Evolutionary conservation across 2,888 invertebrate species (phyloP), one percentile per base, ranked within the genome.

Genomic region (Stegophylla sp.): DNA sequence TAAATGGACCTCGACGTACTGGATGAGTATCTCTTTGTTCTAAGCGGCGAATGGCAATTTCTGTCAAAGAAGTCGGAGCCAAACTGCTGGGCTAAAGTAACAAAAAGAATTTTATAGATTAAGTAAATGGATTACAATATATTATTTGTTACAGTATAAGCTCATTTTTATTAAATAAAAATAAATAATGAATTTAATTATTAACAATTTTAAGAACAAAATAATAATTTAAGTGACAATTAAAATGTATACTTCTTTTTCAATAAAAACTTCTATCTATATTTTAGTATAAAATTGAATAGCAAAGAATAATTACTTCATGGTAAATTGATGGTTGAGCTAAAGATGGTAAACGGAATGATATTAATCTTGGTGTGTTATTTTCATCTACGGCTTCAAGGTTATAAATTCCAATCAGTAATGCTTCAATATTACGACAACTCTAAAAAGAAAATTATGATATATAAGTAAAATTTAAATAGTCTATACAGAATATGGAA

Each of bases 321-420:
- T 97, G 97, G 87, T 95, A 97, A 85, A 97, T 93, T 63, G 97
- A 97, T 82, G 94, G 91, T 87, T 94, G 94, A 34, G 95, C 94
- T 85, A 97, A 88, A 43, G 95, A 94, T 74, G 97, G 97, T 86
- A 97, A 90, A 85, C 96, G 91, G 87, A 96, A 95, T 73, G 94
- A 93, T 82, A 94, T 90, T 71, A 92, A 91, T 87, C 92, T 94
- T 71, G 95, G 93, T 86, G 94, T 92, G 28, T 95, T 94, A 87
- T 91, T 91, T 85, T 93, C 92, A 88, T 94, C 93, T 82, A 95
- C 93, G 76, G 89, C 93, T 89, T 97, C 97, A 86, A 94, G 90
- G 88, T 96, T 96, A 87, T 95, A 96, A 85, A 96, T 89, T 85
- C 91, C 91, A 87, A 90, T 87, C 41, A 90, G 86, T 59, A 90